A percentile compares a stretch with the other conserved stretches of the same genome.
Conservation (phyloP, 1,140 invertebrate genomes). For the Dendrolimus punctatus region DNA sequence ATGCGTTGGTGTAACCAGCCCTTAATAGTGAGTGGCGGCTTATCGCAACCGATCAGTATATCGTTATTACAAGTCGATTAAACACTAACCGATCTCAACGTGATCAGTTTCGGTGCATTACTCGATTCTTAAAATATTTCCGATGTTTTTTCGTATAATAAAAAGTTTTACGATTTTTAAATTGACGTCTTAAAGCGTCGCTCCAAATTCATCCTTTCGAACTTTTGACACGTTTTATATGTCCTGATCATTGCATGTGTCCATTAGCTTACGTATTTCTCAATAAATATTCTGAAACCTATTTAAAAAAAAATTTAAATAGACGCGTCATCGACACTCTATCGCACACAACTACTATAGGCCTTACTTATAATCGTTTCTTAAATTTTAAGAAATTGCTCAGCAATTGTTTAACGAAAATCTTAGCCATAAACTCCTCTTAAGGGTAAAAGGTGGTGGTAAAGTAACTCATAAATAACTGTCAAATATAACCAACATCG, state of each 20-base stretch:
- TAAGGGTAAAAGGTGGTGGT: no score
- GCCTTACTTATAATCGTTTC: no score
- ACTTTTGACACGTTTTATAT: slow-evolving; percentile 45
- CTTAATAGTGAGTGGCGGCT: no score
- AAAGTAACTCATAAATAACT: no score
- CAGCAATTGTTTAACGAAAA: no score
- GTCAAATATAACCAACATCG: no score
- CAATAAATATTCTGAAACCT: neutral
- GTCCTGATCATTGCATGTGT: slow-evolving; percentile 35
- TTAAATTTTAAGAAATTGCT: no score
- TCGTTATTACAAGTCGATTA: neutral
- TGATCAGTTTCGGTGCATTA: neutral
- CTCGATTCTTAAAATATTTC: slow-evolving; percentile 4
- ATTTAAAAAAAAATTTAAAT: neutral
- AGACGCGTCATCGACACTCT: no score
- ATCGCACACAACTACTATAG: no score
- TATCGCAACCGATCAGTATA: no score
- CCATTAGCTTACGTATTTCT: slow-evolving; percentile 22
- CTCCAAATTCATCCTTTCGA: slow-evolving; percentile 35
- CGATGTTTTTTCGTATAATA: slow-evolving; percentile 11
- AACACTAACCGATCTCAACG: slow-evolving; percentile 2
- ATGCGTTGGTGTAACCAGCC: no score
- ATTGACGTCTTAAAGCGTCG: slow-evolving; percentile 29
- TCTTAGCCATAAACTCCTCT: no score
- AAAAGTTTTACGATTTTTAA: slow-evolving; percentile 57